These are phyloP conservation scores for Perizoma affinitatum DNA, from an alignment of 2,888 invertebrate species.

Conservation along the genomic window DNA sequence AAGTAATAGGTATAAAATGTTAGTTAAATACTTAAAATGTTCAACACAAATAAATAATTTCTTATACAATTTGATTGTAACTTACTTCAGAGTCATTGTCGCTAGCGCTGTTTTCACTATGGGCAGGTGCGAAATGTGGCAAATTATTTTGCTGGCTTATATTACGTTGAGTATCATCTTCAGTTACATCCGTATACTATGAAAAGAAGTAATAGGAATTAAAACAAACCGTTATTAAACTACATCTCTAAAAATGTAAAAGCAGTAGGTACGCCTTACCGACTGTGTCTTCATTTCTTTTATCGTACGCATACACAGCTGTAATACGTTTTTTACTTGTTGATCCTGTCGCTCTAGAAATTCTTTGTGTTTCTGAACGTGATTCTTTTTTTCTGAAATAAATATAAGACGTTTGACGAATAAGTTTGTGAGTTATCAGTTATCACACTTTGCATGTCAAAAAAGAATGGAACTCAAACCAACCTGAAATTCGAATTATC, in stretches of 20 bases:
- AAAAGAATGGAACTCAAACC: conserved; percentile 12
- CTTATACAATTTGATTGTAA: neutral
- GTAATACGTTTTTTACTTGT: conserved; percentile 59
- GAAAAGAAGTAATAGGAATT: conserved; percentile 2
- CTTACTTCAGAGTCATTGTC: conserved; percentile 50
- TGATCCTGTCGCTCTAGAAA: conserved; percentile 57
- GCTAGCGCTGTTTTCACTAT: conserved; percentile 43
- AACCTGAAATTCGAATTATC: conserved; percentile 61
- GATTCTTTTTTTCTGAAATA: conserved; percentile 54
- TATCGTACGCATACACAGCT: conserved; percentile 61
- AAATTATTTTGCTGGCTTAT: conserved; percentile 26
- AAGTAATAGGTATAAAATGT: conserved; percentile 1
- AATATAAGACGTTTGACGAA: neutral
- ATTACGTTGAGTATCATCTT: conserved; percentile 21
- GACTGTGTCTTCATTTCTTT: conserved; percentile 58
- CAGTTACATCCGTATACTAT: conserved; percentile 31
- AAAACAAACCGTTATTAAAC: too few species aligned
- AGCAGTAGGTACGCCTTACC: conserved; percentile 38
- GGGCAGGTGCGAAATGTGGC: conserved; percentile 38
- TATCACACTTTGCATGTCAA: too few species aligned
- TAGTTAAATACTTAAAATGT: too few species aligned
- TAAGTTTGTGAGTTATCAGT: too few species aligned
- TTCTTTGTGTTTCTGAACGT: conserved; percentile 54
- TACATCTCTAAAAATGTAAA: too few species aligned
- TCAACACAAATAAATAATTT: too few species aligned